Evolutionary conservation across 2,888 invertebrate species (phyloP).

Genomic region (Clitarchus hookeri): DNA sequence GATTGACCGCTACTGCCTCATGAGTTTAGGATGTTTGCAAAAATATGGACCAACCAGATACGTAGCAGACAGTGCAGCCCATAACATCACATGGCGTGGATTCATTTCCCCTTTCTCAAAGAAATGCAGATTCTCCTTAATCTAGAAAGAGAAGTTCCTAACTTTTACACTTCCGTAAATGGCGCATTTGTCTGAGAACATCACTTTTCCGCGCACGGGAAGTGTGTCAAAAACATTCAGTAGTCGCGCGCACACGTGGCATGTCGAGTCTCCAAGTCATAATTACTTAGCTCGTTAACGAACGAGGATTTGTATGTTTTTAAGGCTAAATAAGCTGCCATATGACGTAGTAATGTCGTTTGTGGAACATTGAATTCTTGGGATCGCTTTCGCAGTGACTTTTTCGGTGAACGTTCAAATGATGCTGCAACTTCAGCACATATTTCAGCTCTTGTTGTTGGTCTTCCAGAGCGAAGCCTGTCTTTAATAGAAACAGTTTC

Average conservation of each 20-base stretch:
- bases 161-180: neutral
- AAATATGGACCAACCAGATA: conserved; percentile 11
- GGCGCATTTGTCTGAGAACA: conserved; percentile 21
- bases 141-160: neutral
- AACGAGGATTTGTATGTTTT: neutral
- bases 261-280: neutral
- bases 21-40: neutral
- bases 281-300: neutral
- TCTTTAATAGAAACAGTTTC: neutral
- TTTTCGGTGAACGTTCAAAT: neutral
- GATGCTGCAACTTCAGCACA: no score
- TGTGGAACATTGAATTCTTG: neutral
- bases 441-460: neutral
- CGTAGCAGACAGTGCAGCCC: neutral
- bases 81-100: conserved; percentile 6
- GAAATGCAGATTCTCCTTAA: conserved; percentile 11
- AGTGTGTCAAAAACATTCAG: no score
- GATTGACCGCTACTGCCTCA: no score
- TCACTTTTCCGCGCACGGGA: no score
- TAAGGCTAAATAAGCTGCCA: neutral
- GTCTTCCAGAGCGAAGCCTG: neutral
- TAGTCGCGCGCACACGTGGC: no score
- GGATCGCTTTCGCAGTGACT: neutral
- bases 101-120: conserved; percentile 21
- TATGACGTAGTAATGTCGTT: neutral